Percentiles rank a stretch among this genome's conserved stretches.
Conservation (phyloP, 1,140 invertebrate genomes). For the Drosophila repletoides region DNA sequence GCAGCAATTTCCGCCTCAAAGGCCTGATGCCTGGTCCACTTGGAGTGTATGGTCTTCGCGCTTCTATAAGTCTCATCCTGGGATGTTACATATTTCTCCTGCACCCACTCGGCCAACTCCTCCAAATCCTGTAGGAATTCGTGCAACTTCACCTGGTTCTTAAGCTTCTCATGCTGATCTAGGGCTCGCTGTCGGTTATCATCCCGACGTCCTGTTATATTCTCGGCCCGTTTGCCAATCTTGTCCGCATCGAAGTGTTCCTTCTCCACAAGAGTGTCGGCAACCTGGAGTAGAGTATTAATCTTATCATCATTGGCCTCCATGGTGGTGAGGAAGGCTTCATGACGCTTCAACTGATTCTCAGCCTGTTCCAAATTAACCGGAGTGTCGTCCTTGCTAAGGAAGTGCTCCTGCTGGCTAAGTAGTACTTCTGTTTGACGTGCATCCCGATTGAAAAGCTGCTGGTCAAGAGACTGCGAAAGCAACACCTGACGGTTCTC, state of each 20-base stretch:
- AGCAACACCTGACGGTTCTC: conserved; percentile 97
- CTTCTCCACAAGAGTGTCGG: conserved; percentile 93
- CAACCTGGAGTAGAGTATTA: conserved; percentile 96
- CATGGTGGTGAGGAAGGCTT: conserved; percentile 99
- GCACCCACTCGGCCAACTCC: conserved; percentile 99
- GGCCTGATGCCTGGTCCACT: conserved; percentile 99
- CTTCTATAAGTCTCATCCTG: conserved; percentile 99
- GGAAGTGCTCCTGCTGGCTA: conserved; percentile 98
- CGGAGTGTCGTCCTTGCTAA: conserved; percentile 96
- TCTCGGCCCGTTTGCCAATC: conserved; percentile 97
- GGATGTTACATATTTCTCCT: conserved; percentile 99
- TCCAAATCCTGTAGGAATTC: conserved; percentile 99
- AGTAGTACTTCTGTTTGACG: conserved; percentile 98
- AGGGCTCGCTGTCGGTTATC: conserved; percentile 95
- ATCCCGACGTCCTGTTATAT: conserved; percentile 94
- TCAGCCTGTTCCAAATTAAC: conserved; percentile 98
- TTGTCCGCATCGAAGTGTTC: conserved; percentile 96
- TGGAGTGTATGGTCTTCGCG: conserved; percentile 99
- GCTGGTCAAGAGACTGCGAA: conserved; percentile 96
- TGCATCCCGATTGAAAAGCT: conserved; percentile 98
- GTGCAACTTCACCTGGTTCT: conserved; percentile 96
- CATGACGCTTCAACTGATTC: conserved; percentile 97
- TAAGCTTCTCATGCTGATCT: conserved; percentile 95
- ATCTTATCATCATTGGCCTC: conserved; percentile 99
- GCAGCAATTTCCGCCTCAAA: conserved; percentile 99